Percentiles rank a stretch among this genome's conserved stretches.
These are phyloP conservation scores for Ara ararauna DNA, from an alignment of 2,797 vertebrate genomes.

Conservation along the genomic window DNA sequence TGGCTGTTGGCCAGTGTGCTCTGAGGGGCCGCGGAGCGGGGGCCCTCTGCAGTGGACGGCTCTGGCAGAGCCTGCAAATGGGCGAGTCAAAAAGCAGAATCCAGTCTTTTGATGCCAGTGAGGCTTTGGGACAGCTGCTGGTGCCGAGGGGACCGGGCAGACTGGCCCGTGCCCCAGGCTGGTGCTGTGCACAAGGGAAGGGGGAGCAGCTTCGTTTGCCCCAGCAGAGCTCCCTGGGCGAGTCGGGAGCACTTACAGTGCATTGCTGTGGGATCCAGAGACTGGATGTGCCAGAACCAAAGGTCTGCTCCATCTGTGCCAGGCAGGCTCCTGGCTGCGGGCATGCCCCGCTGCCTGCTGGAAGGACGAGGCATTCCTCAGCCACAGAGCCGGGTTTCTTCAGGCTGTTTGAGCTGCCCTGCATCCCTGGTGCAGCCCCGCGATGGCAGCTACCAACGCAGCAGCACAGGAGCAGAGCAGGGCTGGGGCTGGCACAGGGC, in stretches of 20 bases:
- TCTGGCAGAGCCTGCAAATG: not conserved
- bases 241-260: not conserved
- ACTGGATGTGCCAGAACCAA: not conserved
- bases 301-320: not conserved
- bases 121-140: not conserved
- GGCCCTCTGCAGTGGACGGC: not conserved
- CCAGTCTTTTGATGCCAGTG: fast-evolving
- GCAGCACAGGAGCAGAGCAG: not conserved
- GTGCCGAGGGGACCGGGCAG: fast-evolving
- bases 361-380: not conserved
- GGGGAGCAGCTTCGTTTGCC: not conserved
- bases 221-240: not conserved
- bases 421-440: not conserved
- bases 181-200: fast-evolving
- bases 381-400: not conserved
- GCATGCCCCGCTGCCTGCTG: not conserved
- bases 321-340: not conserved
- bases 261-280: not conserved
- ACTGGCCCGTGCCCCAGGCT: not conserved
- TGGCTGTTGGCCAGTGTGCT: not conserved
- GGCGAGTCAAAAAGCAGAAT: not conserved
- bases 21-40: not conserved
- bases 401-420: not conserved
- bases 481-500: not conserved
- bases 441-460: too few relatives aligned